Base-by-base conservation (phyloP, 2,888 invertebrate genomes). In the Cheilosia vernalis region DNA sequence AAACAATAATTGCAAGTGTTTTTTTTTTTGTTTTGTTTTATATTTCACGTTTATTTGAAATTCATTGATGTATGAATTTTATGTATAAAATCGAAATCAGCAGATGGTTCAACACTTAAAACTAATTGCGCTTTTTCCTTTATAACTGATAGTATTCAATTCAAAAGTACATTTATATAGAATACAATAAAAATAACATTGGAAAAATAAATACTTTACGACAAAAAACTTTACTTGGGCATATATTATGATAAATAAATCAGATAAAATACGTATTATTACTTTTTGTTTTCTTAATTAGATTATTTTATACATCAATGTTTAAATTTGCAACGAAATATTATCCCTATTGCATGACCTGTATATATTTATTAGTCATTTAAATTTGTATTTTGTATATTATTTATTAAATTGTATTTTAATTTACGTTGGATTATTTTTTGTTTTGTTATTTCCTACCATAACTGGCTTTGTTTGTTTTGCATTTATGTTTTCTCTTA, bases 1-100 rank as follows among this genome's bases (percentile, higher is more conserved):
- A 30, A 53, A 27, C 4, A 3, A 27, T 13, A 3, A 4, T 56
- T 37, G 3, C 6, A 55, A 27, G 27, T n/a, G 9, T 19, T 58
- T 13, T 17, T 58, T 37, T 13, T 51, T 24, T 24, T 51, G 15
- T 13, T 17, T 58, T 37, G 21, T 51, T 24, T 24, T 51, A 24
- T 51, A 24, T 56, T 37, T 61, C 30, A 61, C 17, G 44, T 61
- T 61, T 61, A 61, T 61, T 64, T 49, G 3, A 49, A 49, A 51
- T 64, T 51, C 64, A 49, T 51, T 49, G 15, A 51, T 64, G 19
- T 21, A 51, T 51, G 64, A 37, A 64, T 64, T 64, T 51, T 51
- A 51, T 37, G 49, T 64, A 64, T 51, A 64, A 64, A 51, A 64
- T 64, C 30, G 64, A 64, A 64, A 64, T 49, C 51, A 51, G 64